Conservation (phyloP, 2,113 vertebrate genomes). For the Xiphophorus hellerii region DNA sequence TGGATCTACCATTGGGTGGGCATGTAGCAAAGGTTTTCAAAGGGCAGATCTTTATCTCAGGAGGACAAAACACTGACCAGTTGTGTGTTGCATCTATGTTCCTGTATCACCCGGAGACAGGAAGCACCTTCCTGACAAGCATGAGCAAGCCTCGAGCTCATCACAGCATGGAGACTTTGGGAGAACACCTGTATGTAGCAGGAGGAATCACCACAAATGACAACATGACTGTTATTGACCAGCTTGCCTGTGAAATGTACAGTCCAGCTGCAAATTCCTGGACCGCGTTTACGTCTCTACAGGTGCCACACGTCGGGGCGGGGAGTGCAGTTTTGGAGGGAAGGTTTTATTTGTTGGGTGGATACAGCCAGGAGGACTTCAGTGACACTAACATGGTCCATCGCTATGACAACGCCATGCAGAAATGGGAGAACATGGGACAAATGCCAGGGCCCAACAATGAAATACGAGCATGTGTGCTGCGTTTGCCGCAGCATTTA, state of each 20-base stretch:
- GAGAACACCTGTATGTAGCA: constrained; percentile 68
- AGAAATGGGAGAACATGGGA: constrained; percentile 78
- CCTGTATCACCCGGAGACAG: constrained; percentile 74
- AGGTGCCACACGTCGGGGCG: constrained; percentile 75
- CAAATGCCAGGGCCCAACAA: constrained; percentile 76
- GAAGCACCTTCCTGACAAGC: constrained; percentile 67
- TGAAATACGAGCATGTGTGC: constrained; percentile 66
- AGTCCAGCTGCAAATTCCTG: constrained; percentile 60
- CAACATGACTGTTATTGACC: constrained; percentile 35
- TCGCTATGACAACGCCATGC: constrained; percentile 63
- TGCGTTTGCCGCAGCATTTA: constrained; percentile 66
- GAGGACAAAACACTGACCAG: constrained; percentile 64
- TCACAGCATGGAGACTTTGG: constrained; percentile 79
- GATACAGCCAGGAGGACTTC: constrained; percentile 75
- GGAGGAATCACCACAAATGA: constrained; percentile 67
- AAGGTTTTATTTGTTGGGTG: constrained; percentile 80
- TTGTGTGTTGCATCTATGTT: constrained; percentile 65
- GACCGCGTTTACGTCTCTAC: constrained; percentile 60
- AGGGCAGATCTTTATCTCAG: constrained; percentile 74
- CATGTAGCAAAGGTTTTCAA: constrained; percentile 68
- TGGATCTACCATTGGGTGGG: constrained; percentile 66
- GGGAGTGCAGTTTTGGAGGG: constrained; percentile 75
- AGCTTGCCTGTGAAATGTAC: constrained; percentile 75
- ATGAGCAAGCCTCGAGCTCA: constrained; percentile 72
- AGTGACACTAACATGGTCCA: constrained; percentile 69